Evolutionary conservation across 2,797 vertebrate species (phyloP).

Genomic region (Emydoidea blandingii): DNA sequence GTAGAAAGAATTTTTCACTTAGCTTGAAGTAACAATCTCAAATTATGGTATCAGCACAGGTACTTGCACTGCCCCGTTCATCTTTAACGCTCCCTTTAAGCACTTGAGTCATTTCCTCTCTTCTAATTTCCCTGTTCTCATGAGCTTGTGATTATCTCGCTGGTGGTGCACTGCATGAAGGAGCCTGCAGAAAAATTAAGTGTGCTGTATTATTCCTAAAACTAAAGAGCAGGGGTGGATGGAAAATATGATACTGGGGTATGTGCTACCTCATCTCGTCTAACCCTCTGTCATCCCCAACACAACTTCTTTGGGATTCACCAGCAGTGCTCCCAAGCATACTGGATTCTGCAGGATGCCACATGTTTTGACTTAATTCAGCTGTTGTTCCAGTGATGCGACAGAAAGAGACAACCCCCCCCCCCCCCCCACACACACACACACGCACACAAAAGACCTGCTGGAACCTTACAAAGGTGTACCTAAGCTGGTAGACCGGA

Average conservation of each 20-base stretch:
- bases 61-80: not conserved
- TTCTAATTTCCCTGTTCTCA: not conserved
- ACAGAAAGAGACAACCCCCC: not conserved
- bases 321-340: not conserved
- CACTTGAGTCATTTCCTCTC: not conserved
- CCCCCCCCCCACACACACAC: too few relatives aligned
- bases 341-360: not conserved
- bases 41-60: not conserved
- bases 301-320: not conserved
- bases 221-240: not conserved
- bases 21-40: not conserved
- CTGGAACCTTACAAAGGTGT: too few relatives aligned
- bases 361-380: not conserved
- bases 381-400: not conserved
- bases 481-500: not conserved
- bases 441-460: not conserved
- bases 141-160: not conserved
- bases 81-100: not conserved
- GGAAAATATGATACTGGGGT: not conserved
- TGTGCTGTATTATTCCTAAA: not conserved
- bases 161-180: not conserved
- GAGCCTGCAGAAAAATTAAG: not conserved
- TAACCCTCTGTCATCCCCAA: not conserved
- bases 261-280: not conserved
- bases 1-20: not conserved